Conservation (phyloP, 2,888 invertebrate species). For the Selenia dentaria region DNA sequence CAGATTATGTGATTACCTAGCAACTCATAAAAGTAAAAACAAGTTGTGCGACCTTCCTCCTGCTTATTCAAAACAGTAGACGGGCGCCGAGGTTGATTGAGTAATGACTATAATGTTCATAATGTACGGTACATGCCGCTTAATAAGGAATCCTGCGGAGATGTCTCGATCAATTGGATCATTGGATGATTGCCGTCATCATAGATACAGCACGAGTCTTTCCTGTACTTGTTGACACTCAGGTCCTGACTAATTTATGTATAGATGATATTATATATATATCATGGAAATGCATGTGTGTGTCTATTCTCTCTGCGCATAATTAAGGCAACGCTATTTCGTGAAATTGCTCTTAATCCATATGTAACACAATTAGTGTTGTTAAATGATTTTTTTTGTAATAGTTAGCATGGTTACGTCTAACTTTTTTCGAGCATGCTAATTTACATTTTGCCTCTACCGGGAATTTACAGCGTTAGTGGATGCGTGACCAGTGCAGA, state of each 20-base stretch:
- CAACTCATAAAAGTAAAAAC: slow-evolving; percentile 1
- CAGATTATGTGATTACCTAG: too few species aligned
- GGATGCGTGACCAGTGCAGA: too few species aligned
- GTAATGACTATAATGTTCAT: slow-evolving; percentile 27
- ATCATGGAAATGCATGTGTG: background rate
- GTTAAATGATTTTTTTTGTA: too few species aligned
- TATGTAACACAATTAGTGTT: too few species aligned
- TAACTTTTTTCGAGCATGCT: too few species aligned
- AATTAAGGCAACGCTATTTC: too few species aligned
- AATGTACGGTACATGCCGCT: slow-evolving; percentile 1
- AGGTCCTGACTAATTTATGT: slow-evolving; percentile 7
- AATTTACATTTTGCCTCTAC: too few species aligned
- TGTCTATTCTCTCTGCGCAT: too few species aligned
- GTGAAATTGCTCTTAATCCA: too few species aligned
- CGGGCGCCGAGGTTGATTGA: slow-evolving; percentile 57
- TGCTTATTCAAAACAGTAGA: slow-evolving; percentile 22
- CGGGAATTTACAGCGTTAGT: too few species aligned
- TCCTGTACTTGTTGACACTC: slow-evolving; percentile 14
- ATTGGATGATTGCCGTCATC: slow-evolving; percentile 68
- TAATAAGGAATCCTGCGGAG: slow-evolving; percentile 69
- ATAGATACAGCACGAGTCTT: slow-evolving; percentile 45
- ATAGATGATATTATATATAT: background rate
- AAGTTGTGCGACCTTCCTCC: slow-evolving; percentile 6
- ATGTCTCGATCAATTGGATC: slow-evolving; percentile 68
- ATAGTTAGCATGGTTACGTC: too few species aligned